phyloP scores from a whole-genome alignment of 1,140 invertebrate genomes.

The Alviniconcha marisindica region DNA sequence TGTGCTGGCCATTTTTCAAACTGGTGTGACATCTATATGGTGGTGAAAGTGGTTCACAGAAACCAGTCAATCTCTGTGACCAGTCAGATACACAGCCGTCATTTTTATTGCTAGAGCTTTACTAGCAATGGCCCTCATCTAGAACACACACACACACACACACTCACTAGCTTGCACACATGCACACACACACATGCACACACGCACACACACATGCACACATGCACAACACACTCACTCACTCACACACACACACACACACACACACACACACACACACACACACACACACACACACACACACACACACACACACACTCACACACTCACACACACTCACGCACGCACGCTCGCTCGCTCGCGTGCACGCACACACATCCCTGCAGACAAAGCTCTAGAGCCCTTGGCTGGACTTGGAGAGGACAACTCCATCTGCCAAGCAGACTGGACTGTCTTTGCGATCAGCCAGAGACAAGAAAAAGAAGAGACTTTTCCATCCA shows the following conservation, averaged over 20 bases:
- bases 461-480: too few species aligned
- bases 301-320: not conserved
- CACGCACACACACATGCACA: not conserved
- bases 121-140: not conserved
- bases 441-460: too few species aligned
- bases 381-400: not conserved
- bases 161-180: not conserved
- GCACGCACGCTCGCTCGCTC: not conserved
- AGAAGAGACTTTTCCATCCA: too few species aligned
- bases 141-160: not conserved
- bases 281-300: not conserved
- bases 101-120: not conserved
- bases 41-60: not conserved
- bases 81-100: not conserved
- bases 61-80: too few species aligned
- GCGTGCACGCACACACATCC: not conserved
- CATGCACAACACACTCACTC: not conserved
- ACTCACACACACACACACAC: not conserved
- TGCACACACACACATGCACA: not conserved
- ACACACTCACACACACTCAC: not conserved
- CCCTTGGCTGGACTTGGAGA: not conserved
- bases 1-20: not conserved
- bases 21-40: not conserved
- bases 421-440: not conserved
- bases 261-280: not conserved